Evolutionary conservation across 2,113 vertebrate species (phyloP).

Genomic region (Ptychochromis oligacanthus): DNA sequence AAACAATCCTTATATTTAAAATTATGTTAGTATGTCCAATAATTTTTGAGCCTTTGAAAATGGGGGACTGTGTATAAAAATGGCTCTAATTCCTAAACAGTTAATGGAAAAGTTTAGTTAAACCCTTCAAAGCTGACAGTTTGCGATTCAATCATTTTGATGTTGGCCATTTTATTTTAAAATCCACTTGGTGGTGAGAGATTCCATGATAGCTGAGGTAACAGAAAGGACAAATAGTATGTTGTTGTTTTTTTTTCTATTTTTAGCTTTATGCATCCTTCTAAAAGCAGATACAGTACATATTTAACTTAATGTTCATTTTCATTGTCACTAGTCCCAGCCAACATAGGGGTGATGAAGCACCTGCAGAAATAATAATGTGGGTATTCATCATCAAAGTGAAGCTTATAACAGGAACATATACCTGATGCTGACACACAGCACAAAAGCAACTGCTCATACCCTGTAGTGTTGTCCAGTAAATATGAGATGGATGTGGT

Average conservation of each 20-base stretch:
- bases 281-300: constrained; percentile 34
- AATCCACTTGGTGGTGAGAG: neutral
- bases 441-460: neutral
- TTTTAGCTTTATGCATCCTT: constrained; percentile 16
- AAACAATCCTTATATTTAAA: neutral
- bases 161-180: neutral
- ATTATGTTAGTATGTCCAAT: neutral
- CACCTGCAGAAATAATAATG: neutral
- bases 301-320: neutral
- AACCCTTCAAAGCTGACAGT: neutral
- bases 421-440: neutral
- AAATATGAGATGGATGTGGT: constrained; percentile 18
- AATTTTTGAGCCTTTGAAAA: neutral
- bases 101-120: neutral
- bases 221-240: neutral
- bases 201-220: neutral
- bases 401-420: neutral
- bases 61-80: neutral
- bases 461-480: neutral
- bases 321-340: neutral
- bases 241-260: neutral
- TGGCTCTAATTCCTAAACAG: neutral
- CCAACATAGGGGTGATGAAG: neutral
- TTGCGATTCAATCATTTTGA: neutral
- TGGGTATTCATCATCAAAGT: neutral